phyloP scores from a whole-genome alignment of 1,140 invertebrate species.

The Zaprionus vittiger region DNA sequence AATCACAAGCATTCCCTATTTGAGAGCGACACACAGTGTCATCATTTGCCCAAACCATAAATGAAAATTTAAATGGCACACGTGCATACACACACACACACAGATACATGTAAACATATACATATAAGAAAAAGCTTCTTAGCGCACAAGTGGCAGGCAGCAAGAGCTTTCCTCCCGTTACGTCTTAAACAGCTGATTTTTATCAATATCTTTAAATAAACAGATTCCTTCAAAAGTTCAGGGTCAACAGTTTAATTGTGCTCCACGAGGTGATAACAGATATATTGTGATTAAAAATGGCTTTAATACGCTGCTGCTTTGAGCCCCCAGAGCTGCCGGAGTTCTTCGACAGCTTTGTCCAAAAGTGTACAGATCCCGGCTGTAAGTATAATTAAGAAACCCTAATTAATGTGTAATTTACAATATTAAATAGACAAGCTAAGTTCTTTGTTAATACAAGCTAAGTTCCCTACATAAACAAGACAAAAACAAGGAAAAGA shows the following conservation, averaged over 20 bases:
- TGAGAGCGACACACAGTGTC: slow-evolving; percentile 35
- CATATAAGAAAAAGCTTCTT: slow-evolving; percentile 48
- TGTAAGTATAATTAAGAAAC: slow-evolving; percentile 87
- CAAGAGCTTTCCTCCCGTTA: slow-evolving; percentile 58
- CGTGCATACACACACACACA: slow-evolving; percentile 5
- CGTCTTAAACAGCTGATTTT: slow-evolving; percentile 63
- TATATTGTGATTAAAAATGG: slow-evolving; percentile 85
- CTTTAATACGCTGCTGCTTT: slow-evolving; percentile 91
- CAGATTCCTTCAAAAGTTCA: slow-evolving; percentile 52
- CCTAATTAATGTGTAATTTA: background rate
- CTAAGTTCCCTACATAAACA: no score
- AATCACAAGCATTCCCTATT: slow-evolving; percentile 24
- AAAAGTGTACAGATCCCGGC: slow-evolving; percentile 92
- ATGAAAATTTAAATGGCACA: slow-evolving; percentile 23
- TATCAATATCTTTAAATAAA: slow-evolving; percentile 32
- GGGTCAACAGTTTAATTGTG: slow-evolving; percentile 43
- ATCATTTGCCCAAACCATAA: slow-evolving; percentile 29
- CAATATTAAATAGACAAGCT: background rate
- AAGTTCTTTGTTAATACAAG: background rate
- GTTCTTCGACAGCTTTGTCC: slow-evolving; percentile 89
- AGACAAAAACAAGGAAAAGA: no score
- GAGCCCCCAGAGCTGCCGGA: slow-evolving; percentile 89
- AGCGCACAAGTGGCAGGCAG: slow-evolving; percentile 19
- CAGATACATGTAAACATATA: background rate
- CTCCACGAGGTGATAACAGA: background rate